These are phyloP conservation scores for Penaeus japonicus DNA, from an alignment of 1,140 invertebrate species.

Conservation along the genomic window DNA sequence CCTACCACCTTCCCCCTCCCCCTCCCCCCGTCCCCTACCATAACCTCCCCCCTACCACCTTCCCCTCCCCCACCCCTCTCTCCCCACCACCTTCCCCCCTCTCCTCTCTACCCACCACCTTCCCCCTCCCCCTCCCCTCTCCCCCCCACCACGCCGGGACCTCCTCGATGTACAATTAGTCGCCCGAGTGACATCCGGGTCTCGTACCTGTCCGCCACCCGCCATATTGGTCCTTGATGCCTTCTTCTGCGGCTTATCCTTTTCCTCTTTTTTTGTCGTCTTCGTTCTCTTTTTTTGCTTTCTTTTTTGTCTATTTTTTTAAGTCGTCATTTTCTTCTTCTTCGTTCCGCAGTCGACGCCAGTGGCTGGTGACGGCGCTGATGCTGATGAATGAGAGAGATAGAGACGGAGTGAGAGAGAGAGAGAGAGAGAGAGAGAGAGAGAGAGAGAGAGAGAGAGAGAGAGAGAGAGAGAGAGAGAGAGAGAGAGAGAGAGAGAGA, in stretches of 20 bases:
- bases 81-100: background rate
- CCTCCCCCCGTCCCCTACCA: background rate
- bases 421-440: background rate
- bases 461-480: background rate
- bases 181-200: slow-evolving; percentile 11
- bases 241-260: background rate
- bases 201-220: slow-evolving; percentile 34
- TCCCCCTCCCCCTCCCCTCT: background rate
- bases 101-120: background rate
- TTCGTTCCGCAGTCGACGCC: background rate
- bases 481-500: background rate
- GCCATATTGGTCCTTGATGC: slow-evolving; percentile 35
- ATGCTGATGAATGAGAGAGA: background rate
- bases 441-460: background rate
- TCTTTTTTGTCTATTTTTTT: too few species aligned
- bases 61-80: background rate
- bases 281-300: too few species aligned
- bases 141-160: background rate
- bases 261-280: too few species aligned
- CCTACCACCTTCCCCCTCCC: background rate
- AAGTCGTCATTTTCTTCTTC: too few species aligned
- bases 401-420: background rate
- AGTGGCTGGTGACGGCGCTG: background rate
- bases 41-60: background rate
- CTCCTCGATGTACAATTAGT: slow-evolving; percentile 31